Percentiles rank a stretch among this genome's conserved stretches.
phyloP scores from a whole-genome alignment of 2,113 vertebrate species.

The Lophura nycthemera region DNA sequence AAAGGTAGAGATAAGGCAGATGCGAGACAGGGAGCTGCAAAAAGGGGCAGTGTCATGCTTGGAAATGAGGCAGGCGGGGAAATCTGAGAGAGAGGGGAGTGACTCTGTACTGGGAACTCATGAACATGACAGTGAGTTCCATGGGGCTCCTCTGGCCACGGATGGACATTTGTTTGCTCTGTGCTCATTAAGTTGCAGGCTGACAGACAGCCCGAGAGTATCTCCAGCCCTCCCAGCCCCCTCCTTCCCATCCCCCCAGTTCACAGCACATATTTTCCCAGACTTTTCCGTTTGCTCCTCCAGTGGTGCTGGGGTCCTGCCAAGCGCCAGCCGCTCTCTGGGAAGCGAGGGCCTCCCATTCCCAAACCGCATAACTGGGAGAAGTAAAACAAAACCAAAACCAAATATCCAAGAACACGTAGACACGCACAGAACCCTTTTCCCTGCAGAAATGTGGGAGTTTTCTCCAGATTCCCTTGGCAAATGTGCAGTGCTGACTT shows the following conservation, averaged over 20 bases:
- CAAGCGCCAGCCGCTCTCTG: conserved; percentile 66
- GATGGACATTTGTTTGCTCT: neutral
- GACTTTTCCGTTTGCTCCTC: conserved; percentile 68
- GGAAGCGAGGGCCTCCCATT: conserved; percentile 53
- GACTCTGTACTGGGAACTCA: neutral
- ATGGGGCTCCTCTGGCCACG: neutral
- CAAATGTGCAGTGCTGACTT: conserved; percentile 62
- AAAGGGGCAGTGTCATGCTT: neutral
- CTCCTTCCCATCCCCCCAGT: conserved; percentile 32
- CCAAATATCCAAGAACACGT: neutral
- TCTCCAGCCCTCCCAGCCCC: conserved; percentile 41
- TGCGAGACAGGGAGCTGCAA: neutral
- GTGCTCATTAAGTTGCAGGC: conserved; percentile 21
- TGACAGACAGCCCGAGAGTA: conserved; percentile 56
- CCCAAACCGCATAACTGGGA: conserved; percentile 68
- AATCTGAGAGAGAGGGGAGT: neutral
- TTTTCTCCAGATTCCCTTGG: conserved; percentile 34
- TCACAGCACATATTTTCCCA: conserved; percentile 67
- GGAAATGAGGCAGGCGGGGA: neutral
- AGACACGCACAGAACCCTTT: neutral
- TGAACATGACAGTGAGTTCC: fast-evolving
- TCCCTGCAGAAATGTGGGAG: conserved; percentile 11
- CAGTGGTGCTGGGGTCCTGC: conserved; percentile 64
- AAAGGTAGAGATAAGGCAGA: neutral
- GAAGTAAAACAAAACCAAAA: neutral